Conservation (phyloP, 1,140 invertebrate genomes). For the Drosophila arizonae region DNA sequence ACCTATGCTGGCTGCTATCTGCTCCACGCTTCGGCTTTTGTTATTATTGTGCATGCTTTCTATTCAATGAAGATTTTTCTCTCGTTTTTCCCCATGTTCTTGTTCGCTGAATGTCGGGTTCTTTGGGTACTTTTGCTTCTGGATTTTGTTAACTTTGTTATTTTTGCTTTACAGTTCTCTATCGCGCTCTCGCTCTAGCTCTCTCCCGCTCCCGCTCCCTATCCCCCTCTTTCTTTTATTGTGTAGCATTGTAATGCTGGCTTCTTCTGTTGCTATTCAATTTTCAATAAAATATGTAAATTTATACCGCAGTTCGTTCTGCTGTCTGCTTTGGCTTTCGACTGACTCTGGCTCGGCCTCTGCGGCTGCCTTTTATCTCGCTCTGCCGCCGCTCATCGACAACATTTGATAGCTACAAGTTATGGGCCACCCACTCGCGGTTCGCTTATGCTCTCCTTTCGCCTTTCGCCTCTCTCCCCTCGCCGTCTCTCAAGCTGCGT, state of each 20-base stretch:
- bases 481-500: not conserved
- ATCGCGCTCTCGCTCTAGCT: not conserved
- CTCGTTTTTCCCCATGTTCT: constrained; percentile 42
- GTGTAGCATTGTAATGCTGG: not conserved
- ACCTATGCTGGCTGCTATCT: constrained; percentile 5
- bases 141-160: constrained; percentile 80
- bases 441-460: too few species aligned
- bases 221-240: constrained; percentile 10
- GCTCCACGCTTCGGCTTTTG: constrained; percentile 54
- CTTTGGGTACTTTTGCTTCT: constrained; percentile 57
- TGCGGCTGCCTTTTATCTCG: constrained; percentile 51
- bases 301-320: constrained; percentile 75
- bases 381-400: constrained; percentile 55
- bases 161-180: constrained; percentile 51
- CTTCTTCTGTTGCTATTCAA: constrained; percentile 62
- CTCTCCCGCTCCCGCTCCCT: not conserved
- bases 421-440: constrained; percentile 45
- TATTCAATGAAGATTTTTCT: constrained; percentile 56
- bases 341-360: constrained; percentile 1
- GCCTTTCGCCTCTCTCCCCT: not conserved
- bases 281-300: constrained; percentile 80
- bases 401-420: constrained; percentile 78
- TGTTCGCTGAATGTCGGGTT: constrained; percentile 28
- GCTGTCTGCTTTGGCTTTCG: constrained; percentile 21
- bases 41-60: constrained; percentile 69